phyloP scores from a whole-genome alignment of 2,113 vertebrate species.

The Sakesphorus luctuosus region DNA sequence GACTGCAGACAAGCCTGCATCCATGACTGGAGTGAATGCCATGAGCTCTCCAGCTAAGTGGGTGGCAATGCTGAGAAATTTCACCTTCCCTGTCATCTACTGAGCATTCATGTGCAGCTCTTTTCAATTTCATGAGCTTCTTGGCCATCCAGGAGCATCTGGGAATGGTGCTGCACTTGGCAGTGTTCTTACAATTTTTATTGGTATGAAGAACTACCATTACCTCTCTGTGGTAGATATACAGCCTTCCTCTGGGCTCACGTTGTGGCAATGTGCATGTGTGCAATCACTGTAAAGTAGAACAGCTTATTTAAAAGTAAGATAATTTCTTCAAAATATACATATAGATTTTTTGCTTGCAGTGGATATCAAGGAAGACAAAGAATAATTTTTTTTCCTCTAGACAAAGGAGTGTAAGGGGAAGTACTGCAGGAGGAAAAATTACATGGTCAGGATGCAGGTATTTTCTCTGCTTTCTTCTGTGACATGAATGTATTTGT shows the following conservation, averaged over 20 bases:
- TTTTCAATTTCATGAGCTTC: background rate
- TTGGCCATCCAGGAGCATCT: fast-evolving
- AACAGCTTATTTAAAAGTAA: background rate
- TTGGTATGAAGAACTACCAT: background rate
- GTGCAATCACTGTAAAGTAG: background rate
- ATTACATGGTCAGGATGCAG: background rate
- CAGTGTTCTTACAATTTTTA: background rate
- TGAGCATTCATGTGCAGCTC: background rate
- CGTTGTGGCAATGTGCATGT: background rate
- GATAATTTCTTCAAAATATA: background rate
- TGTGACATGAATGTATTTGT: background rate
- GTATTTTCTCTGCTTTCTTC: background rate
- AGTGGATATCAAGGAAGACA: background rate
- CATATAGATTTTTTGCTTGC: background rate
- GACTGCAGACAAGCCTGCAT: background rate
- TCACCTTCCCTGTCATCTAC: background rate
- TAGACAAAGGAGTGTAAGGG: background rate
- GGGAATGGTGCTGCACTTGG: background rate
- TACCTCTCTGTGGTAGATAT: background rate
- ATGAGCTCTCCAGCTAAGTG: background rate
- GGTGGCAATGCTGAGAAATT: background rate
- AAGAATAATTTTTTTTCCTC: background rate
- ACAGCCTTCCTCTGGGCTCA: background rate
- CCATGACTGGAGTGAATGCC: background rate
- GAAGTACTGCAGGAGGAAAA: background rate